Percentiles rank a stretch among this genome's conserved stretches.
These are phyloP conservation scores for Nematolebias whitei DNA, from an alignment of 2,113 vertebrate genomes.

Conservation along the genomic window DNA sequence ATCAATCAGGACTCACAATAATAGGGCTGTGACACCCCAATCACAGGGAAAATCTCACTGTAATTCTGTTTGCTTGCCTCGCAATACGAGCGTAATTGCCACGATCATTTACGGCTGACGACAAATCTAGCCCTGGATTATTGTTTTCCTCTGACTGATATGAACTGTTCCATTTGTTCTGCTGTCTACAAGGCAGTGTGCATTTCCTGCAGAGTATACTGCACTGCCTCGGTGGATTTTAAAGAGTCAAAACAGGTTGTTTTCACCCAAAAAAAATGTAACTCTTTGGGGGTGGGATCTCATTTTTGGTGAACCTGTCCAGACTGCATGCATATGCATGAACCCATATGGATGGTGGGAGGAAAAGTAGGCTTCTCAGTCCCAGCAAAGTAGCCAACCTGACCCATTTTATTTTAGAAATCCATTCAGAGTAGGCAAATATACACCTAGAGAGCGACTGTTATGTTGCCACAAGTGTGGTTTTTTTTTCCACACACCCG, in stretches of 20 bases:
- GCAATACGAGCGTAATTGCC: slow-evolving; percentile 60
- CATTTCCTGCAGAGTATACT: slow-evolving; percentile 10
- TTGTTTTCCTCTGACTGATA: slow-evolving; percentile 60
- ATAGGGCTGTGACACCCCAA: slow-evolving; percentile 65
- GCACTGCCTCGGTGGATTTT: slow-evolving; percentile 19
- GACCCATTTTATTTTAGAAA: slow-evolving; percentile 62
- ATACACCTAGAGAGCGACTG: slow-evolving; percentile 20
- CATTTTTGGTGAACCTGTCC: slow-evolving; percentile 61
- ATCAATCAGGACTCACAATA: slow-evolving; percentile 68
- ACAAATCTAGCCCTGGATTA: slow-evolving; percentile 52
- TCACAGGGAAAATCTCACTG: slow-evolving; percentile 61
- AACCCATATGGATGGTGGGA: slow-evolving; percentile 69
- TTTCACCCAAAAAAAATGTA: slow-evolving; percentile 26
- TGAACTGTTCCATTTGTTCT: slow-evolving; percentile 52
- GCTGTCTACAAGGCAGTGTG: slow-evolving; percentile 14
- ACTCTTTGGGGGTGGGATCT: no score
- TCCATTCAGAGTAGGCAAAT: slow-evolving; percentile 23
- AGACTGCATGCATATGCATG: slow-evolving; percentile 64
- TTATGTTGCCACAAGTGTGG: slow-evolving; percentile 28
- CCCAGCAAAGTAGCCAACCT: slow-evolving; percentile 54
- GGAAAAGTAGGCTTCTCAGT: slow-evolving; percentile 59
- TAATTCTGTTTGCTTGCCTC: slow-evolving; percentile 68
- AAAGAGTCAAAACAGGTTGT: slow-evolving; percentile 49
- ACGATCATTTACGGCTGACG: slow-evolving; percentile 48
- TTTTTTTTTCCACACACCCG: slow-evolving; percentile 48